Conservation (phyloP, 2,888 invertebrate genomes). For the Aphidius colemani region DNA sequence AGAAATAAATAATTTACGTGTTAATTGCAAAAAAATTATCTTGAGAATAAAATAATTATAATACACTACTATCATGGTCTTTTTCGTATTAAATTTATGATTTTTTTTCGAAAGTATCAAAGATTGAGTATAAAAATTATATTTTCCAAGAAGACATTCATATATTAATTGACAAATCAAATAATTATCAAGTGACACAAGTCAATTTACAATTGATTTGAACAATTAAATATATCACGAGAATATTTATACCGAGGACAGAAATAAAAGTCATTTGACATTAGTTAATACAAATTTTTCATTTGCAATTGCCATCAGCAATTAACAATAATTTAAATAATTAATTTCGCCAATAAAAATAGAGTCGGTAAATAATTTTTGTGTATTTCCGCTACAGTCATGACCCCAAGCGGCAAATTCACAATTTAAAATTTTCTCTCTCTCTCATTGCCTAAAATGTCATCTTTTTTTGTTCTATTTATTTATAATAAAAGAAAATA, state of each 20-base stretch:
- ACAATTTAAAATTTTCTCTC: slow-evolving; percentile 16
- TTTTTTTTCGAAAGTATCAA: too few relatives aligned
- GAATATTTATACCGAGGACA: not conserved
- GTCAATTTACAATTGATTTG: too few relatives aligned
- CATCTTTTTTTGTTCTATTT: too few relatives aligned
- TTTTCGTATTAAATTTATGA: too few relatives aligned
- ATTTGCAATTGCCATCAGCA: too few relatives aligned
- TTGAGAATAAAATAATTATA: not conserved
- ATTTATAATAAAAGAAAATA: slow-evolving; percentile 1
- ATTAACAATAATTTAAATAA: too few relatives aligned
- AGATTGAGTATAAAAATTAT: not conserved
- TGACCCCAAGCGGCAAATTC: slow-evolving; percentile 35
- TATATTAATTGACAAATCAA: not conserved
- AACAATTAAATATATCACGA: too few relatives aligned
- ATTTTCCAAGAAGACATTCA: not conserved
- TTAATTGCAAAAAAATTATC: slow-evolving; percentile 25
- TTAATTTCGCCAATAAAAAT: too few relatives aligned
- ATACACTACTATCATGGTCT: too few relatives aligned
- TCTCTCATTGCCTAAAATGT: not conserved
- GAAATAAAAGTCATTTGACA: not conserved
- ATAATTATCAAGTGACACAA: not conserved
- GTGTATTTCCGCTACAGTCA: slow-evolving; percentile 25
- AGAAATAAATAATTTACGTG: slow-evolving; percentile 22
- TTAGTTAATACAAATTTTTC: too few relatives aligned
- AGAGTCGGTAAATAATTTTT: slow-evolving; percentile 15